phyloP scores from a whole-genome alignment of 2,113 vertebrate species.

The Cyprinus carpio region DNA sequence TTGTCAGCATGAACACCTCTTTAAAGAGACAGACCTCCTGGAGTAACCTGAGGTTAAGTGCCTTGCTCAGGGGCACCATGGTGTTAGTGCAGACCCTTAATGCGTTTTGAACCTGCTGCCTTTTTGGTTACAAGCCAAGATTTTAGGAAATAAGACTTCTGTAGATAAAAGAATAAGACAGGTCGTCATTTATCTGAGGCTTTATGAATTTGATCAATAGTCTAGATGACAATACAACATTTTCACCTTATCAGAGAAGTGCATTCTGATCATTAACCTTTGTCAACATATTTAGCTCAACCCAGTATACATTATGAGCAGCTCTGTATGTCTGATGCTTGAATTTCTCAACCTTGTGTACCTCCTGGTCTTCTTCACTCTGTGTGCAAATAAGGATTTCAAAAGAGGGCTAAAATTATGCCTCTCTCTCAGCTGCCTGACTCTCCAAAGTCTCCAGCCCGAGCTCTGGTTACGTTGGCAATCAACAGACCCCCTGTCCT shows the following conservation, averaged over 20 bases:
- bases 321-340: not conserved
- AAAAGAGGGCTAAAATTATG: constrained; percentile 50
- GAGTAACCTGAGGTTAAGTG: constrained; percentile 1
- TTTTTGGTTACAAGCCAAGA: not conserved
- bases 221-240: constrained; percentile 31
- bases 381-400: constrained; percentile 47
- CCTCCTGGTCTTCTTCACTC: constrained; percentile 26
- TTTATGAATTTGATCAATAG: constrained; percentile 41
- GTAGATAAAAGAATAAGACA: not conserved
- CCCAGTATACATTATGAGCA: constrained; percentile 10
- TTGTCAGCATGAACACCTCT: not conserved
- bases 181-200: not conserved
- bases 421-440: constrained; percentile 41
- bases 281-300: constrained; percentile 37
- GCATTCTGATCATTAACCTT: constrained; percentile 52
- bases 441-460: constrained; percentile 48
- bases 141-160: not conserved
- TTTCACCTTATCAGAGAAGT: constrained; percentile 47
- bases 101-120: constrained; percentile 1
- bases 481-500: constrained; percentile 59
- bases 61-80: constrained; percentile 5
- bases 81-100: not conserved
- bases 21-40: not conserved
- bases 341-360: constrained; percentile 8
- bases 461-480: constrained; percentile 59